Base-by-base conservation (phyloP, 1,140 invertebrate species). In the Antheraea pernyi region DNA sequence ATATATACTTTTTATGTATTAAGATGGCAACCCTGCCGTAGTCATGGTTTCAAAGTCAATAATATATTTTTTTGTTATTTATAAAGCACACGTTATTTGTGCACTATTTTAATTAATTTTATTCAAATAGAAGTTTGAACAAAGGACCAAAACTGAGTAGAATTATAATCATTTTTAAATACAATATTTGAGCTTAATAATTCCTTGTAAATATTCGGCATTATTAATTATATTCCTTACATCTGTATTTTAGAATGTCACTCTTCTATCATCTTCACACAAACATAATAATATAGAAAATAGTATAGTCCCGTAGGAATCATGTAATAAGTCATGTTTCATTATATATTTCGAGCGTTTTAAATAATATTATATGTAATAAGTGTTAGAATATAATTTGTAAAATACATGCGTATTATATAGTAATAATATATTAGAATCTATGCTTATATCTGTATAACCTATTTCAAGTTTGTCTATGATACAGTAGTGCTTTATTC, bases 31-130 rank as follows among this genome's bases (percentile, higher is more conserved):
- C 46, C 46, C 46, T 6, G 13, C 11, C 46, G 16, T 53, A 53
- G 46, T 6, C 13, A 53, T 13, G 46, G 46, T 13, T 53, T 53
- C 46, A 53, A n/a, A 53, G 46, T 10, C 46, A 53, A 53, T 53
- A 53, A 53, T 53, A 53, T 53, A 53, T 53, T 16, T 16, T 53
- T 53, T 53, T 2, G 9, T 53, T 16, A 53, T 53, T 53, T 53
- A 53, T 42, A 53, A 53, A 53, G 46, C 46, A 53, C 46, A 53
- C 13, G 46, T 53, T 53, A 53, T 16, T 53, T 53, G 46, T 53
- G 46, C 46, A 53, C 46, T 53, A 53, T 16, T 53, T 53, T 16
- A 53, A 53, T 53, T 53, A 53, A 53, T 53, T 53, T 53, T 53
- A 53, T 53, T 53, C 11, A 53, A 53, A 53, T 53, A 53, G 46